Base-by-base conservation (phyloP, 2,113 vertebrate species). In the Dolichotis patagonum region DNA sequence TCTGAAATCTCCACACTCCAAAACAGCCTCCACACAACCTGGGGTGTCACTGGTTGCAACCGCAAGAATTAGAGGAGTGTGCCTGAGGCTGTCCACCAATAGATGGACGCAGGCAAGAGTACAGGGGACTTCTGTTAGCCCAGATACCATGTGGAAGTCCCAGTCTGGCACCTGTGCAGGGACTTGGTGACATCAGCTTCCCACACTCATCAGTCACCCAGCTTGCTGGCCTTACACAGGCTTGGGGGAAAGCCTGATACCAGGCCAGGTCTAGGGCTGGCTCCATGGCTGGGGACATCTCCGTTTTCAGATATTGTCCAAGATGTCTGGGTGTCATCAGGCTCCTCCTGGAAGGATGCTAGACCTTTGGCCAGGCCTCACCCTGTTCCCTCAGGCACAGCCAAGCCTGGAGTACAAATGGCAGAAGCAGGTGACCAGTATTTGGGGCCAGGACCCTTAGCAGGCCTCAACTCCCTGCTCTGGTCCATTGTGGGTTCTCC, bases 181-280 rank as follows among this genome's bases (percentile, higher is more conserved):
- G 62, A 69, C 87, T 2, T 26, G 24, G 52, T 1, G 32, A 49
- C 0, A 0, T 75, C 80, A 16, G 65, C 26, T 30, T 58, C 67
- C 3, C 32, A 3, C 41, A 20, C 49, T 11, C 38, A n/a, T 4
- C 8, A 1, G 6, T 60, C 84, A n/a, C 46, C 54, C 30, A 12
- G 17, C 12, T 6, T 38, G 19, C 10, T 13, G 52, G 54, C 7
- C 60, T 75, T 14, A 4, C 73, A 19, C 9, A 24, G 71, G 71
- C 17, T 94, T 54, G 6, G 8, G 46, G 62, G 13, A 71, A 11
- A 52, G 12, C 32, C n/a, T 9, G 52, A 49, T 2, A 16, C 77
- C 58, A 35, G 19, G 17, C 17, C 16, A 73, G 19, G 16, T n/a
- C 56, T 49, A 16, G 41, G 0, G 0, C 69, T 71, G 19, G 8